Evolutionary conservation across 2,888 invertebrate species (phyloP).

Genomic region (Seira sanloemensis): DNA sequence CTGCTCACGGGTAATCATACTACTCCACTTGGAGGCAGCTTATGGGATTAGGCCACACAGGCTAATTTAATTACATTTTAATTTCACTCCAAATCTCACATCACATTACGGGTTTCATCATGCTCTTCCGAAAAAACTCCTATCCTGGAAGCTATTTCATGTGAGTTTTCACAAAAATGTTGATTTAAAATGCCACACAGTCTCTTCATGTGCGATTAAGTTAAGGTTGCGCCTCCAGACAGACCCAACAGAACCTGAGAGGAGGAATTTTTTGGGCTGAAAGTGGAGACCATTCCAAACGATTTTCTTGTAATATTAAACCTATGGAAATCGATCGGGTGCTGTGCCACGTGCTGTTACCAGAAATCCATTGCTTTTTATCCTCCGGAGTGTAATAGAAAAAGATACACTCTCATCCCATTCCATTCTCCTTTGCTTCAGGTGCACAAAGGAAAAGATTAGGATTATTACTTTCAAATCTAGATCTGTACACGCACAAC

Average conservation of each 20-base stretch:
- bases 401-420: background rate
- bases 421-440: background rate
- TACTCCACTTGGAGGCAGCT: no score
- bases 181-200: background rate
- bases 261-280: background rate
- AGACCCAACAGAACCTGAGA: background rate
- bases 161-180: background rate
- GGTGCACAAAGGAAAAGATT: background rate
- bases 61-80: background rate
- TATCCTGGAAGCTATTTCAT: background rate
- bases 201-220: background rate
- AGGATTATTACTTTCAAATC: background rate
- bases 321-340: background rate
- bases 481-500: background rate
- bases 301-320: no score
- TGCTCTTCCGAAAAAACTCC: background rate
- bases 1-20: no score
- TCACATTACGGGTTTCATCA: background rate
- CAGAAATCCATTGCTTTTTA: background rate
- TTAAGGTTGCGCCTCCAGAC: background rate
- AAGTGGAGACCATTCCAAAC: background rate
- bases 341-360: background rate
- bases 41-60: no score
- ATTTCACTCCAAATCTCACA: background rate
- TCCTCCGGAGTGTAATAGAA: background rate